These are phyloP conservation scores for Sialis lutaria DNA, from an alignment of 2,888 invertebrate species.

Conservation along the genomic window DNA sequence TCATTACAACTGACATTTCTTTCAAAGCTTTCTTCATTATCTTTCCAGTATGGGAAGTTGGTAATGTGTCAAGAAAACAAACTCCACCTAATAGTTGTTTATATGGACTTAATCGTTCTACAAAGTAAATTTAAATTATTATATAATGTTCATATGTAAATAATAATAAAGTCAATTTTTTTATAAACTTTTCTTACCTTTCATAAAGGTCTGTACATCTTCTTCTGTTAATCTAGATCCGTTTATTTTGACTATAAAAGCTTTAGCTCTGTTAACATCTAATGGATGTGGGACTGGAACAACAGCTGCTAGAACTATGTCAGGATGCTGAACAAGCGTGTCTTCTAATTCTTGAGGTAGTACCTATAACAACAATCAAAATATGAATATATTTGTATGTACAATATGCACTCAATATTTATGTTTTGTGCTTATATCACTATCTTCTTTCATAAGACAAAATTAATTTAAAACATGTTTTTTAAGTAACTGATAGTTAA, in stretches of 20 bases:
- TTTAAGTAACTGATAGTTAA: too few species aligned
- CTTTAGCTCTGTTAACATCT: conserved; percentile 12
- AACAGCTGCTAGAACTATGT: conserved; percentile 16
- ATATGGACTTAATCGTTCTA: not conserved
- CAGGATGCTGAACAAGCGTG: not conserved
- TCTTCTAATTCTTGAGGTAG: conserved; percentile 1
- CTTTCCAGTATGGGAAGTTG: conserved; percentile 1
- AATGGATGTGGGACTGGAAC: conserved; percentile 19
- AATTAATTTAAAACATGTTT: too few species aligned
- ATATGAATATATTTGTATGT: not conserved
- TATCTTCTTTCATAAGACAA: too few species aligned
- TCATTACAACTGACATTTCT: not conserved
- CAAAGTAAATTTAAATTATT: too few species aligned
- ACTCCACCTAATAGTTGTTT: conserved; percentile 2
- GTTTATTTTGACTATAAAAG: conserved; percentile 1
- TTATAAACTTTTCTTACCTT: not conserved
- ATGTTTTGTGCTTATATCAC: too few species aligned
- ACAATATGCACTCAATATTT: too few species aligned
- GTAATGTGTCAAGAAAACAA: not conserved
- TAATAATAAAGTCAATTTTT: too few species aligned
- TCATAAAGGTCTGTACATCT: not conserved
- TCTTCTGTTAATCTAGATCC: not conserved
- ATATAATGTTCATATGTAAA: too few species aligned
- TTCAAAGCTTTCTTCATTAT: not conserved
- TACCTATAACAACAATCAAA: not conserved